Base-by-base conservation (phyloP, 2,888 invertebrate species). In the Drosophila multiciliata region DNA sequence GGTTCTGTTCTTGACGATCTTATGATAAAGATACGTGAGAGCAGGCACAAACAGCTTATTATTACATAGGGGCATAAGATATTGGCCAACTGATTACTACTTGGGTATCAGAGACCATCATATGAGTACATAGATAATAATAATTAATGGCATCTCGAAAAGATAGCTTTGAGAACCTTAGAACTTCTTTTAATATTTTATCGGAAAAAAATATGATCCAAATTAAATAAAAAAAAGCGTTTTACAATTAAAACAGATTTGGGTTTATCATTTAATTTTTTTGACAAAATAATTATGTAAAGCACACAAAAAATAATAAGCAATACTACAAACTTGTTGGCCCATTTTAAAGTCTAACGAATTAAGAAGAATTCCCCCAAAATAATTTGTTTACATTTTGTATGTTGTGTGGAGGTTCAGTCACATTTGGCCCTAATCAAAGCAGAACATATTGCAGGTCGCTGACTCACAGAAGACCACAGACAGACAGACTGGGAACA, bases 361-460 rank as follows among this genome's bases (percentile, higher is more conserved):
- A 38, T 15, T 11, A 49, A 9, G 35, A 42, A 60, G n/a, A 49
- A 54, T 36, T 64, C 36, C n/a, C 50, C 45, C 17, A 36, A 49
- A 45, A 60, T 52, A 80, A 83, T 81, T 79, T 83, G 73, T 75
- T 79, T 79, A 86, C 83, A 70, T 74, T 83, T 60, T 71, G 38
- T 26, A 23, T 59, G 50, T 49, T 36, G 53, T 55, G 35, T 58
- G 55, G 69, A 55, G 73, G 83, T 84, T 84, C 87, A 84, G 79
- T 84, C 83, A 84, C 83, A 77, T 86, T 84, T 84, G 83, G 83
- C 83, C 83, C 83, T 83, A 84, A 84, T 86, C 83, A 84, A 87
- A 86, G 74, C 79, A 82, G 82, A 73, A 70, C 76, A 79, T 70
- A 73, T 78, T 76, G 63, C 76, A 70, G 76, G 73, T 70, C 75